These are phyloP conservation scores for Cryptosula pallasiana DNA, from an alignment of 2,888 invertebrate genomes.

Conservation along the genomic window DNA sequence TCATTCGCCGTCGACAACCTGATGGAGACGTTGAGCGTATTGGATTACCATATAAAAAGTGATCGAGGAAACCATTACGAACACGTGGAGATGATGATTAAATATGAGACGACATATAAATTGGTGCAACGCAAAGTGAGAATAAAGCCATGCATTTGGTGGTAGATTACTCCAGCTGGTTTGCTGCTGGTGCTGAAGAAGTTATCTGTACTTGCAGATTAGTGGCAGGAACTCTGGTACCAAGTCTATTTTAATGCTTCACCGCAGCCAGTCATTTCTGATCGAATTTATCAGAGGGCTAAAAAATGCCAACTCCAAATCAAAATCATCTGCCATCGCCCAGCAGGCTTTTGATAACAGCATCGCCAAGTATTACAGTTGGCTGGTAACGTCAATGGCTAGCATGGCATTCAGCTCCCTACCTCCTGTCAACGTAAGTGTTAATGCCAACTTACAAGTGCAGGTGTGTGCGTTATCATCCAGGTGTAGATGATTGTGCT, in stretches of 20 bases:
- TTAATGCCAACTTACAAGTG: too few species aligned
- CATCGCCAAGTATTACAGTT: constrained; percentile 21
- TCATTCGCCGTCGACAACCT: constrained; percentile 10
- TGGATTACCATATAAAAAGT: neutral
- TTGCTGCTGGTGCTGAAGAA: too few species aligned
- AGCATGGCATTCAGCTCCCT: constrained; percentile 22
- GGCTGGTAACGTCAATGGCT: neutral
- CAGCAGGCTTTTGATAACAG: constrained; percentile 12
- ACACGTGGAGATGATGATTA: constrained; percentile 4
- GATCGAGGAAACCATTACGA: neutral
- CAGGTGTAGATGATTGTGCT: too few species aligned
- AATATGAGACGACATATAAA: constrained; percentile 6
- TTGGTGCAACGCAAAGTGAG: constrained; percentile 1
- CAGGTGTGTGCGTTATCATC: too few species aligned
- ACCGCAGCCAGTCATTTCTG: neutral
- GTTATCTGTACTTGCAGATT: too few species aligned
- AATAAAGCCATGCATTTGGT: neutral
- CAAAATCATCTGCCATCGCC: constrained; percentile 3
- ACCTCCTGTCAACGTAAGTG: neutral
- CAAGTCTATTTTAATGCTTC: neutral
- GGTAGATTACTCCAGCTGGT: neutral
- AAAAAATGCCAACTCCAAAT: neutral
- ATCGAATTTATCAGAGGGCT: neutral
- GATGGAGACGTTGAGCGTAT: neutral
- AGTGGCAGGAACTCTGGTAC: constrained; percentile 8